Percentiles rank a stretch among this genome's conserved stretches.
Conservation (phyloP, 2,797 vertebrate genomes). For the Tamandua tetradactyla region DNA sequence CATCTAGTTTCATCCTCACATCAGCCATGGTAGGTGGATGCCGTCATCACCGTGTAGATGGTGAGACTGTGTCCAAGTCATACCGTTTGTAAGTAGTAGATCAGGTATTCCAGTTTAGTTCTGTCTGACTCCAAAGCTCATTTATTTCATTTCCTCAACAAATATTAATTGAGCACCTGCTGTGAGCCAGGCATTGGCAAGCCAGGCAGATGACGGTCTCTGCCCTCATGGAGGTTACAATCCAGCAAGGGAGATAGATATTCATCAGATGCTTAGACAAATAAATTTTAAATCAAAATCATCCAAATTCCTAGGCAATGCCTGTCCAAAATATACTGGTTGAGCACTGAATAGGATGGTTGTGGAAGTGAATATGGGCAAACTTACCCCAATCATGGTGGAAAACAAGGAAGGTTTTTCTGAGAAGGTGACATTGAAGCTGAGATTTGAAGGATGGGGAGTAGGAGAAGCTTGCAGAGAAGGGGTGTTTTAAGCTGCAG, state of each 20-base stretch:
- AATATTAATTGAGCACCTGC: not conserved
- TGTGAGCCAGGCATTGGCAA: not conserved
- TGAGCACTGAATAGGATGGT: not conserved
- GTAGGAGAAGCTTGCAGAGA: not conserved
- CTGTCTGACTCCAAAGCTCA: not conserved
- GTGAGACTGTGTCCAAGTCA: not conserved
- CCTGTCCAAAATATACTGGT: not conserved
- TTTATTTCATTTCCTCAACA: conserved; percentile 15
- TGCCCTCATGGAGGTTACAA: not conserved
- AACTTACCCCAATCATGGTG: not conserved
- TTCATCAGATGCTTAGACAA: not conserved
- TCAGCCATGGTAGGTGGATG: not conserved
- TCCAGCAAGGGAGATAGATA: not conserved
- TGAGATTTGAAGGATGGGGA: not conserved
- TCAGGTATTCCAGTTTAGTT: not conserved
- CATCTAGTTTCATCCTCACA: not conserved
- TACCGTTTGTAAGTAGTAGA: not conserved
- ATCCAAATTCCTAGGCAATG: not conserved
- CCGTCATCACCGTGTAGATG: not conserved
- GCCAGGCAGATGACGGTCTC: not conserved
- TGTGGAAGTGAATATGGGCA: not conserved
- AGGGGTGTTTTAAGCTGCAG: not conserved
- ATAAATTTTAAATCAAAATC: not conserved
- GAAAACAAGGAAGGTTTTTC: not conserved
- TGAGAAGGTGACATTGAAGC: not conserved